A percentile compares a stretch with the other conserved stretches of the same genome.
These are phyloP conservation scores for Cheilosia urbana DNA, from an alignment of 2,888 invertebrate genomes.

Conservation along the genomic window DNA sequence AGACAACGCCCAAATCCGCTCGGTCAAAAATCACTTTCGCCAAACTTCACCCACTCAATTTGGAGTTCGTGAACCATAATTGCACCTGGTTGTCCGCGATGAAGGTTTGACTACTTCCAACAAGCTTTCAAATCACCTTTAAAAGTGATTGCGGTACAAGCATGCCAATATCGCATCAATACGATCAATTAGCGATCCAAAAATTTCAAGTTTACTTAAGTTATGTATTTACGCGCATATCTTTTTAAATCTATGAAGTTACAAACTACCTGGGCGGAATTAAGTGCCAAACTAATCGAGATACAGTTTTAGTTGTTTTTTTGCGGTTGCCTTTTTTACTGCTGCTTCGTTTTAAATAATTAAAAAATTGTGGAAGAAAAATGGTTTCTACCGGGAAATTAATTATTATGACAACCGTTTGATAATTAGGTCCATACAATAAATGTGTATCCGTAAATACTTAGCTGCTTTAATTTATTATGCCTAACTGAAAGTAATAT, in stretches of 20 bases:
- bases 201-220: slow-evolving; percentile 31
- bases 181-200: slow-evolving; percentile 13
- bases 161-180: slow-evolving; percentile 36
- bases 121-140: slow-evolving; percentile 19
- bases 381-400: slow-evolving; percentile 6
- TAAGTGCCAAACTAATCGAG: background rate
- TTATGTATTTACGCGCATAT: background rate
- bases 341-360: background rate
- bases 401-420: background rate
- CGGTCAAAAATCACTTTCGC: background rate
- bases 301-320: background rate
- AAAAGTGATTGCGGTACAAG: slow-evolving; percentile 11
- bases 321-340: background rate
- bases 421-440: background rate
- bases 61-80: slow-evolving; percentile 37
- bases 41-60: slow-evolving; percentile 5
- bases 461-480: too few species aligned
- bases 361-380: background rate
- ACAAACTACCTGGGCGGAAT: background rate
- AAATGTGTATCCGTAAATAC: too few species aligned
- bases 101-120: slow-evolving; percentile 32
- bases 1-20: slow-evolving; percentile 25
- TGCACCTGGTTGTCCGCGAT: slow-evolving; percentile 26
- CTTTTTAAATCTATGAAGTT: slow-evolving; percentile 6
- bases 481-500: too few species aligned